These are phyloP conservation scores for Gallirallus australis DNA, from an alignment of 2,797 vertebrate genomes.

Conservation along the genomic window DNA sequence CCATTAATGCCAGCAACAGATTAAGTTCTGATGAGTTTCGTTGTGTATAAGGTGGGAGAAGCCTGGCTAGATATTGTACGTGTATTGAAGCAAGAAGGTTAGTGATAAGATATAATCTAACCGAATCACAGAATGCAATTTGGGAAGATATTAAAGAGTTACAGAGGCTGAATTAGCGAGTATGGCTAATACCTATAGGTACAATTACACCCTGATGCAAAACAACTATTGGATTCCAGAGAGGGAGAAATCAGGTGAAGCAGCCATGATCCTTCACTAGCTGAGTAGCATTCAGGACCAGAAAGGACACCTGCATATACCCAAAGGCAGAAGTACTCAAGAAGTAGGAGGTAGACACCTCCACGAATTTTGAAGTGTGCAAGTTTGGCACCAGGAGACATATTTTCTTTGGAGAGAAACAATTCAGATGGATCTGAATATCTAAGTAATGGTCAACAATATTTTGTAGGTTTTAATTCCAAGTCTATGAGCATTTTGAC, in stretches of 20 bases:
- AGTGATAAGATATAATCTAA: slow-evolving; percentile 59
- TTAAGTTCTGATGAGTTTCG: slow-evolving; percentile 31
- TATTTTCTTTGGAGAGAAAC: neutral
- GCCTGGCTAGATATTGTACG: slow-evolving; percentile 31
- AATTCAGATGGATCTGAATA: neutral
- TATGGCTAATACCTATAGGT: slow-evolving; percentile 1
- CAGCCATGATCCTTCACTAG: neutral
- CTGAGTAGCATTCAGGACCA: neutral
- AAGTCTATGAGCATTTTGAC: neutral
- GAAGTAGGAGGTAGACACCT: neutral
- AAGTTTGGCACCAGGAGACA: neutral
- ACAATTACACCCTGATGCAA: neutral
- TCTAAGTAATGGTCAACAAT: neutral
- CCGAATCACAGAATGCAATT: slow-evolving; percentile 48
- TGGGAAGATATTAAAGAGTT: slow-evolving; percentile 20
- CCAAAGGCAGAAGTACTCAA: neutral
- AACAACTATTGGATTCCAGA: slow-evolving; percentile 5
- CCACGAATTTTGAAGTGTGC: neutral
- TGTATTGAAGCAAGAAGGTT: slow-evolving; percentile 56
- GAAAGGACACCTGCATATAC: neutral
- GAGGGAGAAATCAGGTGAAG: neutral
- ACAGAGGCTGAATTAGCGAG: neutral
- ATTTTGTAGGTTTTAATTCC: neutral
- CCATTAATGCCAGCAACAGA: slow-evolving; percentile 27
- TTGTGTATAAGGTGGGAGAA: slow-evolving; percentile 9